A percentile compares a stretch with the other conserved stretches of the same genome.
Conservation (phyloP, 2,797 vertebrate species). For the Lepilemur septentrionalis region DNA sequence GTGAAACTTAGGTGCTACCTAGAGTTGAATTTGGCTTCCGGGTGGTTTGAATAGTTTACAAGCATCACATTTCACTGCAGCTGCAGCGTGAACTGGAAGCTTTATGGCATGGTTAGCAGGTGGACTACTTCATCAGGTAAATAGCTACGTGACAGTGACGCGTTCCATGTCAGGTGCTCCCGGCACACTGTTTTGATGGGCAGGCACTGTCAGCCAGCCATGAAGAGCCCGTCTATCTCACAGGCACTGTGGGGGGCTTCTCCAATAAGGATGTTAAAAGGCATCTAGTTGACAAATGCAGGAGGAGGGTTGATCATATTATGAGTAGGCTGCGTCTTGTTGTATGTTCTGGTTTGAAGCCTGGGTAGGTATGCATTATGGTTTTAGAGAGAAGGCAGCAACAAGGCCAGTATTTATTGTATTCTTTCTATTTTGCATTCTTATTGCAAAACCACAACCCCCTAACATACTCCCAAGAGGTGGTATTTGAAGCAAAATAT, state of each 20-base stretch:
- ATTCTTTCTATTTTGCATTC: conserved; percentile 28
- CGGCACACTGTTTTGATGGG: background rate
- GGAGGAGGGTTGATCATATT: background rate
- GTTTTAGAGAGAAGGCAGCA: background rate
- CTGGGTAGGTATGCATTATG: background rate
- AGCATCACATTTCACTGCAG: conserved; percentile 9
- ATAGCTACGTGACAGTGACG: background rate
- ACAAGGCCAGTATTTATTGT: background rate
- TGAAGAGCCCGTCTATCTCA: background rate
- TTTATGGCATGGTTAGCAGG: background rate
- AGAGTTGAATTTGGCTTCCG: background rate
- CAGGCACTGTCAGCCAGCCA: background rate
- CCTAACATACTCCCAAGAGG: background rate
- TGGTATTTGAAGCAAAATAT: conserved; percentile 36
- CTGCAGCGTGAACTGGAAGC: background rate
- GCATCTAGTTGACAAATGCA: background rate
- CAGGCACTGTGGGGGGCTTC: background rate
- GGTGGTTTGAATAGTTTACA: background rate
- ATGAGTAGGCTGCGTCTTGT: background rate
- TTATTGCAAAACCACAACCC: background rate
- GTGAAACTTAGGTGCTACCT: background rate
- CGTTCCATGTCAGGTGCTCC: background rate
- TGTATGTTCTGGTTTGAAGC: background rate
- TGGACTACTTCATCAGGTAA: background rate
- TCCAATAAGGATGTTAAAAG: background rate